These are phyloP conservation scores for Rhabditoides inermis DNA, from an alignment of 2,888 invertebrate genomes.

Conservation along the genomic window DNA sequence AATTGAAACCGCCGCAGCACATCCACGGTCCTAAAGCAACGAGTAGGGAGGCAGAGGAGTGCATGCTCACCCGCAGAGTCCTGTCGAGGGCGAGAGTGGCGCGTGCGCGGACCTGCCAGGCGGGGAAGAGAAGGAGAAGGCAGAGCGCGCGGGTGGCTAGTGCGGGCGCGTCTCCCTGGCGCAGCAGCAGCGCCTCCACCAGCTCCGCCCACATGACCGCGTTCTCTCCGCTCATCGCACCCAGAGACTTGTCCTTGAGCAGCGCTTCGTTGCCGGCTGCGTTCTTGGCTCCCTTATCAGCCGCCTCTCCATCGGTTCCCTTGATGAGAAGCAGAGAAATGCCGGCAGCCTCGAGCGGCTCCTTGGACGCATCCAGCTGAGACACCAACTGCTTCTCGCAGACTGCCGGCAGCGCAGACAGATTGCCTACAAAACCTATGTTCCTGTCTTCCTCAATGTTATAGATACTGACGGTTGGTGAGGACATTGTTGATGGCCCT, in stretches of 20 bases:
- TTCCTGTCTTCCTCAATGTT: neutral
- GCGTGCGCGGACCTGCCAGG: constrained; percentile 23
- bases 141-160: constrained; percentile 6
- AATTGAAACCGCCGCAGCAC: too few species aligned
- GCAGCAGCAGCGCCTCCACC: constrained; percentile 12
- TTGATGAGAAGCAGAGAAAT: constrained; percentile 16
- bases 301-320: constrained; percentile 9
- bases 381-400: constrained; percentile 9
- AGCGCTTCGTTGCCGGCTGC: neutral
- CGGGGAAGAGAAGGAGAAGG: constrained; percentile 26
- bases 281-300: constrained; percentile 1
- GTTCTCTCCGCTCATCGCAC: constrained; percentile 14
- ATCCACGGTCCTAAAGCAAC: too few species aligned
- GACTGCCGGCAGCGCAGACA: constrained; percentile 11
- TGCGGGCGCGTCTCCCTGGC: constrained; percentile 1
- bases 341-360: constrained; percentile 19
- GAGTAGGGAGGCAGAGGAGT: too few species aligned
- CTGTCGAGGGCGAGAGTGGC: too few species aligned
- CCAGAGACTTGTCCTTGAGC: constrained; percentile 19
- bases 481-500: constrained; percentile 12
- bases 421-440: constrained; percentile 9
- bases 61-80: too few species aligned
- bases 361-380: constrained; percentile 23
- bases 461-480: constrained; percentile 5
- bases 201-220: constrained; percentile 23